These are phyloP conservation scores for Seira ritae DNA, from an alignment of 2,888 invertebrate species.

Conservation along the genomic window DNA sequence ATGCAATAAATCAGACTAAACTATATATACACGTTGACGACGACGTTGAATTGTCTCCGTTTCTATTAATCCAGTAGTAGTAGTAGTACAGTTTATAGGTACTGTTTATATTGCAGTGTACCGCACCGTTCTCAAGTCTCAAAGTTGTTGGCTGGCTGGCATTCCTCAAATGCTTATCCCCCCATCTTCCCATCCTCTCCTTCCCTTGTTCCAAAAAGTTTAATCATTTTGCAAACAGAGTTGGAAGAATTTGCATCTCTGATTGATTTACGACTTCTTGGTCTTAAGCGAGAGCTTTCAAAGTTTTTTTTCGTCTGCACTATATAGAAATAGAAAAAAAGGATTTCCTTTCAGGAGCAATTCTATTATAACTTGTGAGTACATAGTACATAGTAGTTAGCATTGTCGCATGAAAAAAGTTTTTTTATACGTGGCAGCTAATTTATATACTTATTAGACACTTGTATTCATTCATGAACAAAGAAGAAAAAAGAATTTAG, in stretches of 20 bases:
- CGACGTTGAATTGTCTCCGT: constrained; percentile 48
- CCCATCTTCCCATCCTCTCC: neutral
- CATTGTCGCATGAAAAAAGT: too few relatives aligned
- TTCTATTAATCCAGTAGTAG: constrained; percentile 45
- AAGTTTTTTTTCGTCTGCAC: constrained; percentile 37
- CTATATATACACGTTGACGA: too few relatives aligned
- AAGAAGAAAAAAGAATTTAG: constrained; percentile 33
- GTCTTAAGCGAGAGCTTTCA: constrained; percentile 44
- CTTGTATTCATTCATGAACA: neutral
- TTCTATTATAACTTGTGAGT: too few relatives aligned
- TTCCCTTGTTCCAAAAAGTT: constrained; percentile 37
- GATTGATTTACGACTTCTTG: constrained; percentile 61
- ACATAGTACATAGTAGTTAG: too few relatives aligned
- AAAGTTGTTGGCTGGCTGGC: too few relatives aligned
- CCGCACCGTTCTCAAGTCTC: too few relatives aligned
- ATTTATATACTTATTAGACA: constrained; percentile 43
- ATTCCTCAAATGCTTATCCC: constrained; percentile 30
- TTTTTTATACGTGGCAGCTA: constrained; percentile 17
- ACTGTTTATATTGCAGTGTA: too few relatives aligned
- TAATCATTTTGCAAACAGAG: constrained; percentile 57
- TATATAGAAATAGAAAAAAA: constrained; percentile 29
- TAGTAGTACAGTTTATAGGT: neutral
- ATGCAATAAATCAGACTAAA: constrained; percentile 50
- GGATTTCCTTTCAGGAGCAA: constrained; percentile 11
- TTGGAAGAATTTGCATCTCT: constrained; percentile 59